phyloP scores from a whole-genome alignment of 1,140 invertebrate genomes.

The Planococcus citri region DNA sequence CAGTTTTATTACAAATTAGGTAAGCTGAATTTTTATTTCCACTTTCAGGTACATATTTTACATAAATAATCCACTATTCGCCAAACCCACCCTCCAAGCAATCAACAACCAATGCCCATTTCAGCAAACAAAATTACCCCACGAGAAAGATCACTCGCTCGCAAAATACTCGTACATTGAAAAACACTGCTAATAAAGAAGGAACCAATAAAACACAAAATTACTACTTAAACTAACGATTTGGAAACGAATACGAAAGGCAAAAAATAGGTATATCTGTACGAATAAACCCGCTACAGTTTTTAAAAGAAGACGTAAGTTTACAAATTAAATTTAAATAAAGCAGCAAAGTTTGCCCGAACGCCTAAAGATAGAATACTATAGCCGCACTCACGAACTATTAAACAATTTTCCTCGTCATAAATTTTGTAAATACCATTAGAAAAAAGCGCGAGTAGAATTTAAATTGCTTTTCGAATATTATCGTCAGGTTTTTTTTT shows the following conservation, averaged over 20 bases:
- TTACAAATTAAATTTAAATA: neutral
- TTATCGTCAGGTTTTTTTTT: neutral
- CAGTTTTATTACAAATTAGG: too few species aligned
- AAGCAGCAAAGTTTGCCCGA: neutral
- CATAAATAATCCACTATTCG: too few species aligned
- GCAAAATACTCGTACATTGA: too few species aligned
- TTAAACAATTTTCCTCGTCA: constrained; percentile 7
- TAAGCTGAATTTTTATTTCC: too few species aligned
- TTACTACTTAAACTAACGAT: neutral
- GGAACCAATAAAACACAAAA: neutral
- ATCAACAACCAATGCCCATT: too few species aligned
- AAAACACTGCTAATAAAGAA: neutral
- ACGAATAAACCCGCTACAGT: too few species aligned
- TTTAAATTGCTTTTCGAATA: neutral
- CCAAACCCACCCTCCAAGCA: too few species aligned
- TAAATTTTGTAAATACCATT: neutral
- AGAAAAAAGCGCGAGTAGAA: neutral
- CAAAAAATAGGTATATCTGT: too few species aligned
- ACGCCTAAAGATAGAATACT: neutral
- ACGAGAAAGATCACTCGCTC: too few species aligned
- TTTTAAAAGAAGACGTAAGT: constrained; percentile 1
- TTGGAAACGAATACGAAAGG: neutral
- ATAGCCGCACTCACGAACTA: neutral
- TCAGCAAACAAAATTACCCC: too few species aligned
- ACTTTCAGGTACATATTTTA: too few species aligned